Evolutionary conservation across 2,888 invertebrate species (phyloP), one percentile per base, ranked within the genome.

Genomic region (Ornithoptera priamus): DNA sequence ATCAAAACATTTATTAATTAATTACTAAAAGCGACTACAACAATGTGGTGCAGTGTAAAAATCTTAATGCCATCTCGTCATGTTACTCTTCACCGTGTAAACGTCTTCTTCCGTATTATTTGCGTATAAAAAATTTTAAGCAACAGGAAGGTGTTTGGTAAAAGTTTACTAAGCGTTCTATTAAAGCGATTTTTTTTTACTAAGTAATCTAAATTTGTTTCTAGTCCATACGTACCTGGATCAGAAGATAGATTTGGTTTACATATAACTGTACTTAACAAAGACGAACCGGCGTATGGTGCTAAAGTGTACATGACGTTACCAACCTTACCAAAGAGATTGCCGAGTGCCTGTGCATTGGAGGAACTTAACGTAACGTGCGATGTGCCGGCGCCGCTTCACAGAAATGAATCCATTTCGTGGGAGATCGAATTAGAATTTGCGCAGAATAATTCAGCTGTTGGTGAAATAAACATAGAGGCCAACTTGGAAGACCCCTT

Each of bases 371-470:
- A 81, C 15, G 82, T 92, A 74, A 85, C 77, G 0, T 92, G 92
- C 68, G 74, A 81, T 56, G 75, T 91, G 0, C 88, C 89, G 39
- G 81, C 86, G 18, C 90, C 90, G 0, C 72, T 92, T 5, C 75
- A 78, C 6, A 84, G 89, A 72, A 75, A 79, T 6, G 82, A 86
- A 68, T 73, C 77, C 1, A 75, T 87, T 0, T 71, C 76, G 10
- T 90, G 85, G 85, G 84, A 86, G 12, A 81, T 92, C 15, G 90
- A 91, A 76, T 67, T 92, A n/a, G 90, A 92, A 65, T 88, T 87
- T 59, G 74, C 79, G 7, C 73, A 80, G 18, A 82, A 81, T 66
- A 76, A 76, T 1, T 78, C 76, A 2, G 73, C 79, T 59, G 77
- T 81, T 53, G 71, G 77, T 8, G 76, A 79, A 60, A 72, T 89